Conservation (phyloP, 2,888 invertebrate species). For the Gnatocerus cornutus region DNA sequence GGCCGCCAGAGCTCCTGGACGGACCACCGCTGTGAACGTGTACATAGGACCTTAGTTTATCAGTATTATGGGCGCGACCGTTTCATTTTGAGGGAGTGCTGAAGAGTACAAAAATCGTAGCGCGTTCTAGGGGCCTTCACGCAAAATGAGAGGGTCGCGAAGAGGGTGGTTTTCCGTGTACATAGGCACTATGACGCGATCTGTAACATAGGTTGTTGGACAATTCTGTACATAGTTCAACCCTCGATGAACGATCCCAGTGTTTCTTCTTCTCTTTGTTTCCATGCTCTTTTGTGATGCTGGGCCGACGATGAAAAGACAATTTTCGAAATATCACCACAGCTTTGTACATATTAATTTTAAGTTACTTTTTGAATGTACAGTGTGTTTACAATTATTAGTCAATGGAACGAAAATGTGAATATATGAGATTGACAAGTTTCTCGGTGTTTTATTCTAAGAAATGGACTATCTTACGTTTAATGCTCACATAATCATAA, state of each 20-base stretch:
- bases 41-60: slow-evolving; percentile 61
- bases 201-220: slow-evolving; percentile 46
- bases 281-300: slow-evolving; percentile 53
- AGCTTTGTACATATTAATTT: slow-evolving; percentile 70
- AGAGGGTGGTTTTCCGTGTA: slow-evolving; percentile 55
- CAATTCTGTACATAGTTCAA: slow-evolving; percentile 41
- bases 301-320: slow-evolving; percentile 51
- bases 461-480: neutral
- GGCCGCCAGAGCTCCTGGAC: slow-evolving; percentile 68
- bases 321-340: slow-evolving; percentile 57
- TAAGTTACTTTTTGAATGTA: slow-evolving; percentile 71
- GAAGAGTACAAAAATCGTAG: slow-evolving; percentile 54
- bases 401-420: slow-evolving; percentile 71
- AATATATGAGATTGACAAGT: slow-evolving; percentile 71
- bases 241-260: slow-evolving; percentile 24
- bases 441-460: slow-evolving; percentile 52
- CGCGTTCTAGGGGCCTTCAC: slow-evolving; percentile 11
- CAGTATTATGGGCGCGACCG: slow-evolving; percentile 60
- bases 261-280: slow-evolving; percentile 21
- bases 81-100: slow-evolving; percentile 60
- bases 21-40: slow-evolving; percentile 68
- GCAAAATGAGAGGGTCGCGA: slow-evolving; percentile 52
- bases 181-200: slow-evolving; percentile 57
- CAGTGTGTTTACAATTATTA: slow-evolving; percentile 71
- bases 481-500: neutral